Evolutionary conservation across 1,140 invertebrate species (phyloP).

Genomic region (Solen grandis): DNA sequence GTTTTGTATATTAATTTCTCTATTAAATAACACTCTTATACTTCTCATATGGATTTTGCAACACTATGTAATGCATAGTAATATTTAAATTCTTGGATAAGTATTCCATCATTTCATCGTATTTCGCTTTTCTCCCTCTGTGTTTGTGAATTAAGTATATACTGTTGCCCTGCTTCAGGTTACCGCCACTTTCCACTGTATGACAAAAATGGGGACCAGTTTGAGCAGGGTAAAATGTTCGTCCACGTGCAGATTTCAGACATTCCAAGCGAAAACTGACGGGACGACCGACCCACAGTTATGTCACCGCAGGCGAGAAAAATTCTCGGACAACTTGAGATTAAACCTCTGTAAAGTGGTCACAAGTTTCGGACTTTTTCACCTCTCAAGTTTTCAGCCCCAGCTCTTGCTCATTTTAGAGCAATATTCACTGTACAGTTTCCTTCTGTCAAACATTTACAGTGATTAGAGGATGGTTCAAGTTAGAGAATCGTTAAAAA

Average conservation of each 20-base stretch:
- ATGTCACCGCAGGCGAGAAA: slow-evolving; percentile 24
- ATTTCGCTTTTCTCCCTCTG: no score
- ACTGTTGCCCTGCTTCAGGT: no score
- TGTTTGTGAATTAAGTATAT: no score
- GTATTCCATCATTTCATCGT: no score
- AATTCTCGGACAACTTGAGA: slow-evolving; percentile 43
- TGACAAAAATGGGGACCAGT: slow-evolving; percentile 66
- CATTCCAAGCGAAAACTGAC: slow-evolving; percentile 8
- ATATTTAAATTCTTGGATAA: background rate
- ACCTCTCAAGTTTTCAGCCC: no score
- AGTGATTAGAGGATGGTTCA: no score
- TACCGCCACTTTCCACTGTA: slow-evolving; percentile 73
- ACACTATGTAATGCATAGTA: background rate
- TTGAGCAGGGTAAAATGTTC: slow-evolving; percentile 67
- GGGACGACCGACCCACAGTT: slow-evolving; percentile 15
- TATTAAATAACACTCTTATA: background rate
- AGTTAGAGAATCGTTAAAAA: no score
- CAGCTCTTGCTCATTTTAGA: no score
- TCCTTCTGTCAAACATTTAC: no score
- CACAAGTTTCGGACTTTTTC: no score
- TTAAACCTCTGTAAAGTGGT: slow-evolving; percentile 45
- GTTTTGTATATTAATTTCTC: background rate
- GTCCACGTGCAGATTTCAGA: slow-evolving; percentile 64
- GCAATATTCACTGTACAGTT: no score
- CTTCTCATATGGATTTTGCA: background rate